A percentile compares a stretch with the other conserved stretches of the same genome.
Evolutionary conservation across 23 tunicate genomes (phyloP).

Genomic region (Trididemnum clinides): DNA sequence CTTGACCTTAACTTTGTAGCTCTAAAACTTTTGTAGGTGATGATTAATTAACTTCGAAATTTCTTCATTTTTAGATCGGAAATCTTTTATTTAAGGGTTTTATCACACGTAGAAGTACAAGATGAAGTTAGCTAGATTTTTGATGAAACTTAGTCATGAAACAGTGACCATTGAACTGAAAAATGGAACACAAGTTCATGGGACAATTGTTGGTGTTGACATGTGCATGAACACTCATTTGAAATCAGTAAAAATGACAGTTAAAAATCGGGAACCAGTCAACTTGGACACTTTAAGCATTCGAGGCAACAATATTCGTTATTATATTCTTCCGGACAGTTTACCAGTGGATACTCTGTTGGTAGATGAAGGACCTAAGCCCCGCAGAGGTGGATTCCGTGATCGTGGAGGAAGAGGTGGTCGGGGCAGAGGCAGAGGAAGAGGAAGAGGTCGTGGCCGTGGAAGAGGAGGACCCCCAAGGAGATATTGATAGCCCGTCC

Average conservation of each 20-base stretch:
- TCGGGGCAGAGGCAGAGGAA: constrained; percentile 51
- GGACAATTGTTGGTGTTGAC: constrained; percentile 88
- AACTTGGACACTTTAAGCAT: constrained; percentile 81
- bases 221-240: constrained; percentile 96
- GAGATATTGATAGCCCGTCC: too few relatives aligned
- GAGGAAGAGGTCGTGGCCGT: constrained; percentile 68
- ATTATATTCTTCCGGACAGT: constrained; percentile 83
- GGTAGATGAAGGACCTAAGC: constrained; percentile 93
- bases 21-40: too few relatives aligned
- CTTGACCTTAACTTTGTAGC: too few relatives aligned
- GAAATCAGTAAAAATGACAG: constrained; percentile 92
- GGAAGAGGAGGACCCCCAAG: constrained; percentile 93
- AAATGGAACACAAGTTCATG: constrained; percentile 95
- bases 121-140: constrained; percentile 89
- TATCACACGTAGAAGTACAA: too few relatives aligned
- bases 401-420: constrained; percentile 82
- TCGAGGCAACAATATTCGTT: constrained; percentile 93
- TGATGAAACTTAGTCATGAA: constrained; percentile 96
- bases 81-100: too few relatives aligned
- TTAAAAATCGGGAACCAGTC: constrained; percentile 89
- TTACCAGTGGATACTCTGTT: constrained; percentile 85
- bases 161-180: constrained; percentile 96
- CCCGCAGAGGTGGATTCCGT: constrained; percentile 59
- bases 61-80: too few relatives aligned
- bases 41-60: too few relatives aligned